Conservation (phyloP, 2,797 vertebrate genomes). For the Bovichtus diacanthus region DNA sequence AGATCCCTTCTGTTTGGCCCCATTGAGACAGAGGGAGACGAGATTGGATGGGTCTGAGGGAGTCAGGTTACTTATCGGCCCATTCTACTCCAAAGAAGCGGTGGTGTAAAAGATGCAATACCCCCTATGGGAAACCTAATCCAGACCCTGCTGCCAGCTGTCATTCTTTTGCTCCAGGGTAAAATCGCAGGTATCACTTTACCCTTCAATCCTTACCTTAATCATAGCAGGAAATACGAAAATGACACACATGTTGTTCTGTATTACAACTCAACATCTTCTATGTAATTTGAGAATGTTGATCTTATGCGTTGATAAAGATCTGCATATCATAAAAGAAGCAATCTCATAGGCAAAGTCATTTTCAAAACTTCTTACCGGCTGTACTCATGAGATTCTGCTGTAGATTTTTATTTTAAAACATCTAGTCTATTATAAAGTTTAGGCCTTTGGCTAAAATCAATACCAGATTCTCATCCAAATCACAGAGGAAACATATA, state of each 20-base stretch:
- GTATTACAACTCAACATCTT: conserved; percentile 21
- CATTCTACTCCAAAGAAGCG: conserved; percentile 77
- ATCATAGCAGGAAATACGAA: conserved; percentile 64
- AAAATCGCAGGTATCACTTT: conserved; percentile 81
- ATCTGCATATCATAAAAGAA: not conserved
- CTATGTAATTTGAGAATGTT: conserved; percentile 37
- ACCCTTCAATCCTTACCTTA: conserved; percentile 77
- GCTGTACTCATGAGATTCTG: not conserved
- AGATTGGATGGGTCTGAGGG: conserved; percentile 81
- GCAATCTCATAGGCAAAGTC: not conserved
- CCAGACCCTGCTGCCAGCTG: conserved; percentile 83
- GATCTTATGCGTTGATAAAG: conserved; percentile 14
- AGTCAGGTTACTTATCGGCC: conserved; percentile 80
- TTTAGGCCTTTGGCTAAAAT: not conserved
- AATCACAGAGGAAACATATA: not conserved
- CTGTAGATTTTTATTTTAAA: no score
- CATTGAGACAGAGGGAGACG: conserved; percentile 75
- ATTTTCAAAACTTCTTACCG: not conserved
- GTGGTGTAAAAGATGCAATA: conserved; percentile 82
- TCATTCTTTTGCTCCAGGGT: conserved; percentile 78
- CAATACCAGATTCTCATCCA: not conserved
- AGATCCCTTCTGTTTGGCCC: conserved; percentile 81
- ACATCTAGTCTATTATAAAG: not conserved
- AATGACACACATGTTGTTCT: conserved; percentile 41
- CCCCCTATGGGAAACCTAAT: conserved; percentile 83